Percentiles rank a stretch among this genome's conserved stretches.
phyloP scores from a whole-genome alignment of 2,888 invertebrate species.

The Drosophila subsilvestris region DNA sequence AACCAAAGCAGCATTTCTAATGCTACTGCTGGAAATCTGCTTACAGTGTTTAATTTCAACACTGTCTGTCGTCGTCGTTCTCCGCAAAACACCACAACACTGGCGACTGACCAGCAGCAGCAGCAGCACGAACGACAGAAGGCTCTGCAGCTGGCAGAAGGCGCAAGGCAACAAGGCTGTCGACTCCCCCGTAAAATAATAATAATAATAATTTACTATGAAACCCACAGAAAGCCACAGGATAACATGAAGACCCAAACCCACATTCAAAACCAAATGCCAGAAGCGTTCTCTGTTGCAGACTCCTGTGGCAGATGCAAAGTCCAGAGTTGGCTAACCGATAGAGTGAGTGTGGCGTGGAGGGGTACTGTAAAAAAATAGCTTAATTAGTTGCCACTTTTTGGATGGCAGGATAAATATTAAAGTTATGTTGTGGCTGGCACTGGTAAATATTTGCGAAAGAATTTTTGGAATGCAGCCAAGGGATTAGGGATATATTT shows the following conservation, averaged over 20 bases:
- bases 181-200: conserved; percentile 43
- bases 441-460: conserved; percentile 40
- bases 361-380: conserved; percentile 35
- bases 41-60: conserved; percentile 63
- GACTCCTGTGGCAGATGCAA: conserved; percentile 5
- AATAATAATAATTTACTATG: conserved; percentile 69
- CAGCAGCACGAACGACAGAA: neutral
- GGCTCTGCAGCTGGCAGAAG: conserved; percentile 56
- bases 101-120: conserved; percentile 42
- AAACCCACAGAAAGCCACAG: conserved; percentile 52
- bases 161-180: neutral
- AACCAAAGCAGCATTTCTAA: conserved; percentile 31
- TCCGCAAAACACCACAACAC: conserved; percentile 49
- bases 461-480: conserved; percentile 14
- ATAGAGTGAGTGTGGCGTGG: conserved; percentile 27
- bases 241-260: conserved; percentile 40
- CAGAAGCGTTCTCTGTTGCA: conserved; percentile 8
- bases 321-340: conserved; percentile 39
- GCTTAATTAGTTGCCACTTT: conserved; percentile 46
- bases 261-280: conserved; percentile 17
- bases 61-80: conserved; percentile 27
- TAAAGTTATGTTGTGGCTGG: conserved; percentile 32
- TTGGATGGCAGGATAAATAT: conserved; percentile 41
- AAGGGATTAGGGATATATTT: conserved; percentile 1
- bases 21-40: conserved; percentile 57